phyloP scores from a whole-genome alignment of 1,140 invertebrate species.

The Drosophila guanche region DNA sequence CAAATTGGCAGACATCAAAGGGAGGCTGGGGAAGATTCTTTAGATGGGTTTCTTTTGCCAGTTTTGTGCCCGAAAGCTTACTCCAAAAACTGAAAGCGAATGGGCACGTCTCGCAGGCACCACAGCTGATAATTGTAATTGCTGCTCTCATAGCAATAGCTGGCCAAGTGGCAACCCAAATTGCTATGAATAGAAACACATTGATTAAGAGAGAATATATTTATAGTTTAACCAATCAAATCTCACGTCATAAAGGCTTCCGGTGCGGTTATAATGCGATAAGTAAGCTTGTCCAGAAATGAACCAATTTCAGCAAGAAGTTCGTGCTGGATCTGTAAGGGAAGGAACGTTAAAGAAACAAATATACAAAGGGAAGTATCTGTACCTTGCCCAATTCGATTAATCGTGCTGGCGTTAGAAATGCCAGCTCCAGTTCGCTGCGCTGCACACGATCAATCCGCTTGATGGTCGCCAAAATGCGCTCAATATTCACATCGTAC shows the following conservation, averaged over 20 bases:
- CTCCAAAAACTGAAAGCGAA: constrained; percentile 57
- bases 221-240: too few relatives aligned
- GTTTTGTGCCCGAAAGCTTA: constrained; percentile 8
- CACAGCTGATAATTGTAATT: constrained; percentile 65
- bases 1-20: constrained; percentile 49
- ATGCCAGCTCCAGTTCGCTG: constrained; percentile 23
- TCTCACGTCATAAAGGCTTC: constrained; percentile 64
- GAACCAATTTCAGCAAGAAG: constrained; percentile 37
- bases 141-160: constrained; percentile 50
- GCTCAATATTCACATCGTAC: constrained; percentile 33
- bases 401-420: neutral
- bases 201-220: neutral
- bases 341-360: neutral
- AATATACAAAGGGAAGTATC: neutral
- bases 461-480: constrained; percentile 24
- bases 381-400: constrained; percentile 24
- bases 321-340: constrained; percentile 37
- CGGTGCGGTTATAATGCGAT: constrained; percentile 56
- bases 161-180: constrained; percentile 23
- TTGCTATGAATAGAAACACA: constrained; percentile 17
- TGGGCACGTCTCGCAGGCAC: constrained; percentile 64
- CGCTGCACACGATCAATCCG: constrained; percentile 32
- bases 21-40: constrained; percentile 27
- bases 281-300: constrained; percentile 62
- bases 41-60: neutral